These are phyloP conservation scores for Luehdorfia chinensis DNA, from an alignment of 1,140 invertebrate genomes.

Conservation along the genomic window DNA sequence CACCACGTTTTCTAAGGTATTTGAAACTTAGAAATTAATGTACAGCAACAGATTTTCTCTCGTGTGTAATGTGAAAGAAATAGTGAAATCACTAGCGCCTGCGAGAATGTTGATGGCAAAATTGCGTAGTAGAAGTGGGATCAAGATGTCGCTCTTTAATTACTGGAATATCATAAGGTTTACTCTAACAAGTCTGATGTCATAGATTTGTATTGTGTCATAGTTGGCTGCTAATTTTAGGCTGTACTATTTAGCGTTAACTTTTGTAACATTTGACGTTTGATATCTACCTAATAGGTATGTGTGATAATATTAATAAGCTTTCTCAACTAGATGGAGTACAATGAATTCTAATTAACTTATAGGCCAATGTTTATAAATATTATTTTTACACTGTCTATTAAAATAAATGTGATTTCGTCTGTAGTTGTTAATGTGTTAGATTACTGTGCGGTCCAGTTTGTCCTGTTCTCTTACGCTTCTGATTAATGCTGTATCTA, in stretches of 20 bases:
- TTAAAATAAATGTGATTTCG: conserved; percentile 67
- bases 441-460: conserved; percentile 57
- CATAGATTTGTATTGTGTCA: conserved; percentile 29
- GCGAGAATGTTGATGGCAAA: conserved; percentile 5
- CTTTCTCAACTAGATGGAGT: conserved; percentile 70
- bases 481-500: conserved; percentile 17
- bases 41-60: conserved; percentile 1
- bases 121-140: conserved; percentile 24
- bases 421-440: conserved; percentile 59
- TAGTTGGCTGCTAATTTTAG: conserved; percentile 25
- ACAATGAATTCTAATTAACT: conserved; percentile 70
- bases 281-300: conserved; percentile 67
- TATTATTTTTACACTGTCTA: conserved; percentile 76
- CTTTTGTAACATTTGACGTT: conserved; percentile 67
- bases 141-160: conserved; percentile 28
- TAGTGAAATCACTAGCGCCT: background rate
- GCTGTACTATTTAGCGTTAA: conserved; percentile 49
- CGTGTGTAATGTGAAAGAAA: background rate
- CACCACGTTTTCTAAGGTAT: conserved; percentile 21
- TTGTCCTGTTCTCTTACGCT: conserved; percentile 19
- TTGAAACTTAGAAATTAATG: conserved; percentile 19
- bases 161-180: conserved; percentile 9
- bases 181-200: conserved; percentile 35
- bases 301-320: conserved; percentile 75
- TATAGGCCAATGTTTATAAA: conserved; percentile 73